phyloP scores from a whole-genome alignment of 2,888 invertebrate genomes.

The Cancer borealis region DNA sequence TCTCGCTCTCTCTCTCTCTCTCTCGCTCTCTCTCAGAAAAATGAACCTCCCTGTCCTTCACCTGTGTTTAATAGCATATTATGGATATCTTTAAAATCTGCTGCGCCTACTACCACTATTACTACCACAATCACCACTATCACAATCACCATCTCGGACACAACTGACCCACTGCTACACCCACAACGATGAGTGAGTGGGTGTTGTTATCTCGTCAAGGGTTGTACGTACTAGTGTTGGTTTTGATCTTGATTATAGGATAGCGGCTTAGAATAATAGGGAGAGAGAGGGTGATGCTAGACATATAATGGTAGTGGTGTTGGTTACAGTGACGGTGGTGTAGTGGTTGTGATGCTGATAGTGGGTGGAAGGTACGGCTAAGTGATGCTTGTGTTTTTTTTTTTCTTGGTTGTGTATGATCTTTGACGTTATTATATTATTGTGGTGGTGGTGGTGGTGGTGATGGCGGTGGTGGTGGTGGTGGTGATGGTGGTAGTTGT shows the following conservation, averaged over 20 bases:
- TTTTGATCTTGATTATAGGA: too few species aligned
- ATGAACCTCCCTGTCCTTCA: too few species aligned
- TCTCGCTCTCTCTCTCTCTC: too few species aligned
- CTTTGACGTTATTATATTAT: too few species aligned
- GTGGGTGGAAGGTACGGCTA: neutral
- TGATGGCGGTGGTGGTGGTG: too few species aligned
- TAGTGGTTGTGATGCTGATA: neutral
- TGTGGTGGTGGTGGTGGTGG: too few species aligned
- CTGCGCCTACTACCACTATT: neutral
- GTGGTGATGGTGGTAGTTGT: too few species aligned
- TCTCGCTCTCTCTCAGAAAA: too few species aligned
- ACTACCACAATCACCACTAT: neutral
- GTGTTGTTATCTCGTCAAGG: neutral
- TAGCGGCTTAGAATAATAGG: too few species aligned
- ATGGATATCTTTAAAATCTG: neutral
- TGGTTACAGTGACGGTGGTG: neutral
- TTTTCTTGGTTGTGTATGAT: neutral
- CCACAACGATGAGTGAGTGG: neutral
- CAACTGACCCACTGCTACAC: neutral
- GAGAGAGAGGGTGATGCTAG: too few species aligned
- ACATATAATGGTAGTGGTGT: neutral
- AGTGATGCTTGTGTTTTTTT: neutral
- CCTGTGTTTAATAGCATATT: neutral
- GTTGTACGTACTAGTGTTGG: neutral
- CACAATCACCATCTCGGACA: neutral